Base-by-base conservation (phyloP, 2,797 vertebrate species). In the Sphaeramia orbicularis region DNA sequence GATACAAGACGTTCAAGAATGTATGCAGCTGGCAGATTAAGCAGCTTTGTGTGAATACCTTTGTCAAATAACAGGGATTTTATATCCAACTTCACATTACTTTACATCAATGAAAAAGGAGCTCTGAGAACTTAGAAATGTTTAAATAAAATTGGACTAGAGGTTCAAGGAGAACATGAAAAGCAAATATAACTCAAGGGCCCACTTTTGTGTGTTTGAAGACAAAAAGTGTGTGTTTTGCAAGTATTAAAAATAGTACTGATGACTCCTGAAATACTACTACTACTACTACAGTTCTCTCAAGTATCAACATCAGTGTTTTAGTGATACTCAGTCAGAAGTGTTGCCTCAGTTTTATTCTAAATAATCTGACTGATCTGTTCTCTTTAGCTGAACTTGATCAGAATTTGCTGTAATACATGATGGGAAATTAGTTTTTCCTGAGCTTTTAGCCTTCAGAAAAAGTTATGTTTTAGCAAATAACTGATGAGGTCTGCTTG, bases 151-250 rank as follows among this genome's bases (percentile, higher is more conserved):
- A 58, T n/a, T 38, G 4, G 36, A 52, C 58, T 13, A 11, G 13
- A 36, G 7, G 24, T 41, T 53, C 49, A n/a, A 65, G 47, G 47
- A 50, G 24, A 9, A 44, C 54, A 60, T 30, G 27, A 24, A 56
- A 53, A 19, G 52, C 21, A 57, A 52, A 68, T 47, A 45, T 38
- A 15, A 44, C 32, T 42, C 14, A 27, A 14, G 19, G 19, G 19
- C 19, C 19, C 10, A 30, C 37, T 38, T 10, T 44, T 42, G 40
- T 32, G 24, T 58, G 51, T 61, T 43, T 56, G 44, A 41, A 32
- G 2, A 53, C 53, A 65, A 40, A 65, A 62, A 56, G 19, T 13
- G 32, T 44, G 13, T 1, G 45, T 64, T 30, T 45, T 45, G 55
- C 49, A 40, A 27, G 43, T 45, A 54, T 48, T 38, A 32, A 45